phyloP scores from a whole-genome alignment of 2,113 vertebrate genomes.

The Porphyrio hochstetteri region DNA sequence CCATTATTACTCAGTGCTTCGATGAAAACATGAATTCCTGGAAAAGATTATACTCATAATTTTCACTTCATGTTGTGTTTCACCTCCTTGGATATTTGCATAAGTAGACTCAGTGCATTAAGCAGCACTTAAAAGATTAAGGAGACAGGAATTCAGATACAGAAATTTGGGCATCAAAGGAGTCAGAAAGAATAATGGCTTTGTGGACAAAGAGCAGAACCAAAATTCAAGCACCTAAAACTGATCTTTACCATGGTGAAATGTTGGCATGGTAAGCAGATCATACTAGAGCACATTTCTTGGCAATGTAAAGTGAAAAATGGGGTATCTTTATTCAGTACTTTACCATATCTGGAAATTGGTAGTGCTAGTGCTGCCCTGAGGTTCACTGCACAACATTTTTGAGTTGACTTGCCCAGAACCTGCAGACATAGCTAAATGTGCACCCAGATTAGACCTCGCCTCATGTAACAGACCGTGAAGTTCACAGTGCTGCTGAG shows the following conservation, averaged over 20 bases:
- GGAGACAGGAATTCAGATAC: background rate
- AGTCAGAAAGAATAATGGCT: background rate
- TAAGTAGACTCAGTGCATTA: background rate
- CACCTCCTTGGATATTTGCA: background rate
- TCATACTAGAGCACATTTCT: background rate
- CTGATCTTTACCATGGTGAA: background rate
- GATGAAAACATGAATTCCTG: background rate
- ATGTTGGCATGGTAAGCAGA: background rate
- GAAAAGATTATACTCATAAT: background rate
- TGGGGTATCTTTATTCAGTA: background rate
- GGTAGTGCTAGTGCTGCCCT: background rate
- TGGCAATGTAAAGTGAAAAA: background rate
- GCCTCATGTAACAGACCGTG: background rate
- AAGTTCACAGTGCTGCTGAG: background rate
- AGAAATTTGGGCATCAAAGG: background rate
- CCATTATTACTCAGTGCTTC: background rate
- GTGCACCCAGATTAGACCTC: background rate
- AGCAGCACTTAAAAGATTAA: background rate
- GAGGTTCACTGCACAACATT: background rate
- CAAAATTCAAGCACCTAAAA: background rate
- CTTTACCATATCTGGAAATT: background rate
- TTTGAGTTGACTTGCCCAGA: background rate
- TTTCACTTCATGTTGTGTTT: background rate
- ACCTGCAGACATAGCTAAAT: background rate
- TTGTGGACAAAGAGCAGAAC: background rate